Base-by-base conservation (phyloP, 2,888 invertebrate species). In the Portevinia maculata region DNA sequence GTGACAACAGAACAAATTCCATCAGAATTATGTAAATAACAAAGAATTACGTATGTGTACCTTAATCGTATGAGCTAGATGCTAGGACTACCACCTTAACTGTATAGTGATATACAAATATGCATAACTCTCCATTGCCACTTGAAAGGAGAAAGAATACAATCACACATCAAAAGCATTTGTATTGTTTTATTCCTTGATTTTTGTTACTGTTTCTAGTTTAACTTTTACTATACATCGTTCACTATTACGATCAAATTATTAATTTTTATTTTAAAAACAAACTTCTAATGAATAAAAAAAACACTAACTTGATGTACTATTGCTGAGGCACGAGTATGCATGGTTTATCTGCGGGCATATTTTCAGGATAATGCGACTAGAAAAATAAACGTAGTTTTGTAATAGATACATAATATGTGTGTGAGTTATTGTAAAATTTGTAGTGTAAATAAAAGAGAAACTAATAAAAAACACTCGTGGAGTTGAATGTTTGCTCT, bases 21-120 rank as follows among this genome's bases (percentile, higher is more conserved):
- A 76, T 71, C 75, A 64, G 46, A 50, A 76, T 65, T 76, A 65
- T 81, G 81, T 81, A 65, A 71, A 81, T 81, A 81, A 64, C 57
- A 76, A 59, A 70, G 34, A 70, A 52, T 70, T 76, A 81, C 76
- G 59, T 81, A 59, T 53, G 52, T 81, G 81, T 81, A 81, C 81
- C 81, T 81, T 65, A 81, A 65, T 70, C 57, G 34, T 65, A 76
- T 59, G 53, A 44, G 50, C 81, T 75, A 75, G 30, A 74, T 13
- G 24, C 34, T 46, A 52, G 7, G 7, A 48, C 28, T 60, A 73
- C 55, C 60, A 60, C 50, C 65, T 73, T 3, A 24, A 70, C 28
- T 48, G 60, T 48, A 67, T 60, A 60, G 53, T 48, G 65, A 64
- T 71, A 71, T 11, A 53, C 15, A 64, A 30, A 34, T 7, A 48